Base-by-base conservation (phyloP, 1,140 invertebrate species). In the Drosophila micromelanica region DNA sequence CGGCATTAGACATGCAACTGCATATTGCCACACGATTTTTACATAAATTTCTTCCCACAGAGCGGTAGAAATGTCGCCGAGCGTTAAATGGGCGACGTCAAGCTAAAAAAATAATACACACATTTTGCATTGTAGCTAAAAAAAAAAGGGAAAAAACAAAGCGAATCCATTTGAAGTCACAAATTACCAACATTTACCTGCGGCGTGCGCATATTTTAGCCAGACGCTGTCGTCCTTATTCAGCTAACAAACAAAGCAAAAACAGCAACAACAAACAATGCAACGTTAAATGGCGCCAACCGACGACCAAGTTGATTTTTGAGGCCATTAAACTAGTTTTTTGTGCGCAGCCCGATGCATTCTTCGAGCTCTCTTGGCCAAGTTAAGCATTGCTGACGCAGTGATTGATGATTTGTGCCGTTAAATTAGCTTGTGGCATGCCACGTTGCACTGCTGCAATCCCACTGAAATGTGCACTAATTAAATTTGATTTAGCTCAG, bases 141-240 rank as follows among this genome's bases (percentile, higher is more conserved):
- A 57, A 62, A 20, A 32, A 61, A n/a, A 38, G 40, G 20, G 20
- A 23, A 23, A 32, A 1, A 9, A 35, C 8, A 35, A 9, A 55
- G 55, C 49, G 27, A 56, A 46, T 52, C 43, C 60, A 81, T 87
- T 76, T 67, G 55, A 45, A 87, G 75, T 71, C 82, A 71, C 82
- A 86, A 86, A 86, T 87, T 89, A 78, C 81, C 81, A 67, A 78
- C 81, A 85, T 80, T 86, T 85, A 79, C 71, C 76, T 78, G 78
- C 75, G 68, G 82, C 46, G 55, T 73, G 82, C 75, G 82, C 82
- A 87, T 86, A 87, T 76, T 86, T 86, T 81, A 81, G 51, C 45
- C 65, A 61, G 15, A 32, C 40, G 51, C 45, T 49, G 40, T 59
- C 43, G 57, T 55, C 46, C 38, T 69, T 77, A 77, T 59, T 68